These are phyloP conservation scores for Centruroides sculpturatus DNA, from an alignment of 1,140 invertebrate genomes.

Conservation along the genomic window DNA sequence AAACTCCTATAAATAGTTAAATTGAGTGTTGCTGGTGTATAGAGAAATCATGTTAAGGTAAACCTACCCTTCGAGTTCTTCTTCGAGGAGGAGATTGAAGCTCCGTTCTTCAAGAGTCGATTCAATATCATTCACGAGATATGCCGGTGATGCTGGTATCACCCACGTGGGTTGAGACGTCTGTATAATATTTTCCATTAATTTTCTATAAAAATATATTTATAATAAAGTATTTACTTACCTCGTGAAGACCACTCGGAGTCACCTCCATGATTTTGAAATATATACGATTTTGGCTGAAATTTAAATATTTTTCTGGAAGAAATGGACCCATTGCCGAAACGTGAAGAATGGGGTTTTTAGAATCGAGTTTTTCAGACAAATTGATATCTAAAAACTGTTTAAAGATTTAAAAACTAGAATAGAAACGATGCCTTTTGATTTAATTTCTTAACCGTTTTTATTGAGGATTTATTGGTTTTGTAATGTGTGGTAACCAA, in stretches of 20 bases:
- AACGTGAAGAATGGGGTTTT: slow-evolving; percentile 4
- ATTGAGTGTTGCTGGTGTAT: no score
- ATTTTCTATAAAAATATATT: not conserved
- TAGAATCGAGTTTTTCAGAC: not conserved
- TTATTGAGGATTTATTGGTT: no score
- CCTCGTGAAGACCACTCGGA: slow-evolving; percentile 1
- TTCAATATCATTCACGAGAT: not conserved
- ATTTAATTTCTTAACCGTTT: no score
- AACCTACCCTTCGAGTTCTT: not conserved
- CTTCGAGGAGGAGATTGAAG: not conserved
- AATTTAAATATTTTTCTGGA: not conserved
- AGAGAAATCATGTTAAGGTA: no score
- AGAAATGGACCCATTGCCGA: slow-evolving; percentile 8
- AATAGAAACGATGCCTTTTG: no score
- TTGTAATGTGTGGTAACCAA: no score
- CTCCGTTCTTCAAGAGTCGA: not conserved
- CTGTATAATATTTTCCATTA: not conserved
- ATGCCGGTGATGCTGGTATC: slow-evolving; percentile 1
- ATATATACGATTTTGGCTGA: slow-evolving; percentile 3
- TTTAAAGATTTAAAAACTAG: no score
- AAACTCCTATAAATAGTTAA: not conserved
- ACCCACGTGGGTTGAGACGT: not conserved
- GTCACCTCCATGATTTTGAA: slow-evolving; percentile 11
- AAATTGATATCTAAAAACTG: not conserved
- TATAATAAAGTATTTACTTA: not conserved